Evolutionary conservation across 2,113 vertebrate species (phyloP), one percentile per base, ranked within the genome.

Genomic region (Archilochus colubris): DNA sequence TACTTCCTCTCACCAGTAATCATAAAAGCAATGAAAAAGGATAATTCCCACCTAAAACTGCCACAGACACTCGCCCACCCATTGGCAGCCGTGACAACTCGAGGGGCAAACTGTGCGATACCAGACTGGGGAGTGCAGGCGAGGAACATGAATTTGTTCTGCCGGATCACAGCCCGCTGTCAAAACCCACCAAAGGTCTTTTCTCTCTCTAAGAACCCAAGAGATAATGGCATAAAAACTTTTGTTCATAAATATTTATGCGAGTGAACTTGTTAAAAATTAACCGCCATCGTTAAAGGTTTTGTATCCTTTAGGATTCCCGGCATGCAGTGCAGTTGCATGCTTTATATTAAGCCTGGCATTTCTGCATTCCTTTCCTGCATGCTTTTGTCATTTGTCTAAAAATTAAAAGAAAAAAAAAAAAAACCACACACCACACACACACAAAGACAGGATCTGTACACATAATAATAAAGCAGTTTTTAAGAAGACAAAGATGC

Each of bases 401-500:
- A 95, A 91, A 95, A 96, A 97, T 96, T 96, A 96, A 97, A 97
- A 95, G 53, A 33, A 57, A 40, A 86, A 86, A 86, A 86, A 72
- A 93, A 96, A 88, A 92, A 20, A 82, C 87, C 96, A 94, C 96
- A 90, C 93, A 93, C 91, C 88, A 95, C 89, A 94, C 89, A 93
- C 87, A 95, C 86, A 96, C 93, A 96, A 94, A 96, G 94, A 94
- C 90, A 11, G 96, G 93, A 96, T 97, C 95, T 96, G 96, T 97
- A 95, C 95, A 95, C 96, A 97, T 95, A 91, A 95, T 97, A 97
- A 94, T 96, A 95, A 94, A 96, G 95, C 92, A 91, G 94, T 96
- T 96, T 96, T 96, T 95, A 94, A 95, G 95, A 91, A 96, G 89
- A 96, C 95, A 97, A 97, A 96, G 96, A 95, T 97, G 89, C 86